Conservation (phyloP, 2,113 vertebrate genomes). For the Chrysochloris asiatica region DNA sequence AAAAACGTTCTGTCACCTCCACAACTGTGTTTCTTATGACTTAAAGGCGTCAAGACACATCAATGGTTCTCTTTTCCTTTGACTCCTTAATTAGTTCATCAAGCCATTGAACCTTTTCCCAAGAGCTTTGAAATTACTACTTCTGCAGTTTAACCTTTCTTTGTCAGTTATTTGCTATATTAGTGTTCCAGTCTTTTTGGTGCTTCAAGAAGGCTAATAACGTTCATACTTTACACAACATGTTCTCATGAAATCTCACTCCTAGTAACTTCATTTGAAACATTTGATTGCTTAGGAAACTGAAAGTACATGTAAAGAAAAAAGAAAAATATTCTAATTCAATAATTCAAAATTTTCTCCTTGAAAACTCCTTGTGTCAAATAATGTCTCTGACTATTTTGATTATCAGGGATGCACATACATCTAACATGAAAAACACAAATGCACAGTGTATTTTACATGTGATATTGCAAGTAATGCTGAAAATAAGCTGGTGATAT, state of each 20-base stretch:
- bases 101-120: not conserved
- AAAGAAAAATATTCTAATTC: not conserved
- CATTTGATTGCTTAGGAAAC: not conserved
- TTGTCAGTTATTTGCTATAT: conserved; percentile 13
- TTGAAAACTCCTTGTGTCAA: not conserved
- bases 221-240: not conserved
- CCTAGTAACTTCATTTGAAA: not conserved
- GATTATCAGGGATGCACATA: not conserved
- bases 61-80: not conserved
- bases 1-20: not conserved
- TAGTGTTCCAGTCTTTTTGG: not conserved
- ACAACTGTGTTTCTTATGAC: not conserved
- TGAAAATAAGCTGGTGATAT: not conserved
- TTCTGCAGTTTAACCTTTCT: conserved; percentile 15
- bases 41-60: not conserved
- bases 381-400: not conserved
- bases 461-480: not conserved
- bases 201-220: not conserved
- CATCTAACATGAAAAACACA: not conserved
- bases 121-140: conserved; percentile 11
- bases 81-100: conserved; percentile 35
- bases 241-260: not conserved
- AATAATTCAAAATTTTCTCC: not conserved
- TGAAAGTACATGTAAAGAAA: not conserved
- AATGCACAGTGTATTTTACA: not conserved